These are phyloP conservation scores for Raja brachyura DNA, from an alignment of 2,113 vertebrate genomes.

Conservation along the genomic window DNA sequence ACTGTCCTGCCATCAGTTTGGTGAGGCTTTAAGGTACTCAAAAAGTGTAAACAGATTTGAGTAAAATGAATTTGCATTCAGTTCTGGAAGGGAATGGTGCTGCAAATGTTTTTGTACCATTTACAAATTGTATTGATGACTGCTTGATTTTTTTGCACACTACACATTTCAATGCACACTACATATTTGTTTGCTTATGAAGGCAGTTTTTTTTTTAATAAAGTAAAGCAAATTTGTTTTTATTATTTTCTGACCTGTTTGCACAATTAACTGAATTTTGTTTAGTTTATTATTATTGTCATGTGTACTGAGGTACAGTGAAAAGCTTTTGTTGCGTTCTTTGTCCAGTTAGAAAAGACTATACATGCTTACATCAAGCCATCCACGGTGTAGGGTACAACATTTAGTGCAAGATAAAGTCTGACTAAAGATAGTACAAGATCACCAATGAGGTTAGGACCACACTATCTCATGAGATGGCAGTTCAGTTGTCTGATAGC, in stretches of 20 bases:
- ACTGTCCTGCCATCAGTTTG: neutral
- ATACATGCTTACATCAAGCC: no score
- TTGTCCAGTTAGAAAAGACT: no score
- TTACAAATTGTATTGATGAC: constrained; percentile 14
- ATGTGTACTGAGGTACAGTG: no score
- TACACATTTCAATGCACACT: constrained; percentile 24
- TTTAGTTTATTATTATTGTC: neutral
- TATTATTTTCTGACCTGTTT: neutral
- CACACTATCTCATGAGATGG: no score
- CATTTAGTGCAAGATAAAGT: no score
- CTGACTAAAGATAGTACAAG: no score
- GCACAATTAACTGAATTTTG: neutral
- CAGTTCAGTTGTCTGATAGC: no score
- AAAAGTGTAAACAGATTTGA: neutral
- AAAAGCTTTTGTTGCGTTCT: no score
- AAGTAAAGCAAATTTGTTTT: constrained; percentile 36
- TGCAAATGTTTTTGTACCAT: neutral
- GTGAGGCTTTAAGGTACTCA: neutral
- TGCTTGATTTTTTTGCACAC: constrained; percentile 46
- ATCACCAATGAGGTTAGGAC: no score
- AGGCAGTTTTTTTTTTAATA: constrained; percentile 53
- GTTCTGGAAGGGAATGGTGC: neutral
- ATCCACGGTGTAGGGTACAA: no score
- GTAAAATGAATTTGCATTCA: neutral
- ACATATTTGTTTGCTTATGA: constrained; percentile 54